Base-by-base conservation (phyloP, 2,888 invertebrate species). In the Actias luna region DNA sequence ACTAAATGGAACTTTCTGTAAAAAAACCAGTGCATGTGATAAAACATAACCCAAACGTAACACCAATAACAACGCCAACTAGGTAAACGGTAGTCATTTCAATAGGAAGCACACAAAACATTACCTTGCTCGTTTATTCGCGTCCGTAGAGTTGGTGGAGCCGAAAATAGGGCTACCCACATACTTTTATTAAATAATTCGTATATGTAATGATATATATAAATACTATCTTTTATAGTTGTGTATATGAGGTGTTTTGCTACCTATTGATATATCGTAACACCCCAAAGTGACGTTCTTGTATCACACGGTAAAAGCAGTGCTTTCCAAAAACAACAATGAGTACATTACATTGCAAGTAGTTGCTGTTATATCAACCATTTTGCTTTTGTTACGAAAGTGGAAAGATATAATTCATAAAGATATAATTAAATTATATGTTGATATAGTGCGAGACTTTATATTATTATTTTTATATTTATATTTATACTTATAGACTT, bases 101-200 rank as follows among this genome's bases (percentile, higher is more conserved):
- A 72, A 71, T 71, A 71, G 72, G 66, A 66, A 67, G 67, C 70
- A 66, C 68, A 70, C 68, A 71, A 74, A 73, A 72, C 70, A 72
- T 73, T 69, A 70, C 68, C 65, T 70, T 67, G 66, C 68, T 71
- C 66, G 68, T 69, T 71, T 60, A 64, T 59, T 64, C 64, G 61
- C 59, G 59, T 29, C 59, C 59, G 39, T 61, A 62, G 63, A 60
- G 64, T 60, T 29, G 62, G 63, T 65, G 69, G 64, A 55, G 18
- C 36, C 39, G 39, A 31, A 31, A 16, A 8, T 27, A 63, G 63
- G 63, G 63, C 22, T 59, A 25, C 25, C 35, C 59, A 39, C 7
- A 25, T 10, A 35, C 16, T n/a, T 27, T 50, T n/a, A 12, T 39
- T 35, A 25, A 35, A 35, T 35, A 35, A 18, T 58, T 14, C 10